Percentiles rank a stretch among this genome's conserved stretches.
Conservation (phyloP, 2,113 vertebrate genomes). For the Pterocles orientalis region DNA sequence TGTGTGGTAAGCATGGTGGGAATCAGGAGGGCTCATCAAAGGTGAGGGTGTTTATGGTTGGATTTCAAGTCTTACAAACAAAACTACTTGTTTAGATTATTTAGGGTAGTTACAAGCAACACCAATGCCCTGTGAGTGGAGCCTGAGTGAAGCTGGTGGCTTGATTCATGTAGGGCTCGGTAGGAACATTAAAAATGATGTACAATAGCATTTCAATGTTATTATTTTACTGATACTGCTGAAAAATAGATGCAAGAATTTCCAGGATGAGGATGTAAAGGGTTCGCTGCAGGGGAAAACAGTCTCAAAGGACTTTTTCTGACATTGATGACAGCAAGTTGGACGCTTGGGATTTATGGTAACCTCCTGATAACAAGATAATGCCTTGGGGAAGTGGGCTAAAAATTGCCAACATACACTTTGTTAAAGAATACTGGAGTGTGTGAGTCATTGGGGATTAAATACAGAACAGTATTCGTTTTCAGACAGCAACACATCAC, state of each 20-base stretch:
- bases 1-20: not conserved
- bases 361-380: not conserved
- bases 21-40: not conserved
- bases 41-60: not conserved
- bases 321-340: slow-evolving; percentile 36
- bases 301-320: not conserved
- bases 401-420: not conserved
- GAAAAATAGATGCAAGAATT: not conserved
- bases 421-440: not conserved
- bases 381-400: not conserved
- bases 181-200: not conserved
- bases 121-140: not conserved
- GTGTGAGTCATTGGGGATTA: slow-evolving; percentile 13
- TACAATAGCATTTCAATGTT: not conserved
- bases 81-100: not conserved
- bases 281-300: not conserved
- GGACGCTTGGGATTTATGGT: not conserved
- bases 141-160: not conserved
- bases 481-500: not conserved
- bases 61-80: not conserved
- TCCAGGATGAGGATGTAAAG: not conserved
- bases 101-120: fast-evolving
- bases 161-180: not conserved
- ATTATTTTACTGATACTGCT: not conserved
- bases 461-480: not conserved